These are phyloP conservation scores for Phylloscopus collybita DNA, from an alignment of 2,797 vertebrate genomes.

Conservation along the genomic window DNA sequence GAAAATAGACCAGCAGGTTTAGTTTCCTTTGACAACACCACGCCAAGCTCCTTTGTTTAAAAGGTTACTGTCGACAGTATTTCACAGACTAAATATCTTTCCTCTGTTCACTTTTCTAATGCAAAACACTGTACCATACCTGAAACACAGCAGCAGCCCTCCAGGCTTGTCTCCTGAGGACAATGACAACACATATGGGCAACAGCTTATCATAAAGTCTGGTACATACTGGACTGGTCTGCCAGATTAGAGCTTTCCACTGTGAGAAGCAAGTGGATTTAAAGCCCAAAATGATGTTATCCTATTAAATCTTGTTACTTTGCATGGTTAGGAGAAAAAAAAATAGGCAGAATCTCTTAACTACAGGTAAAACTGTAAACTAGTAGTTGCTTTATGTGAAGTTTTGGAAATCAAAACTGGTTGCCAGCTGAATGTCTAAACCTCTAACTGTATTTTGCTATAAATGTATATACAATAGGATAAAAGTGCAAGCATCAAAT, in stretches of 20 bases:
- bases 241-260: conserved; percentile 36
- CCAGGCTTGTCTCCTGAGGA: not conserved
- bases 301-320: conserved; percentile 50
- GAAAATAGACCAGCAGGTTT: conserved; percentile 27
- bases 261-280: conserved; percentile 40
- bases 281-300: conserved; percentile 46
- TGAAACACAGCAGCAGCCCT: conserved; percentile 23
- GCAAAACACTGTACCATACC: conserved; percentile 15
- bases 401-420: not conserved
- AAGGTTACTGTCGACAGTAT: not conserved
- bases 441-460: not conserved
- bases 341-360: not conserved
- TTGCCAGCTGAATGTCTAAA: not conserved
- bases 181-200: conserved; percentile 48
- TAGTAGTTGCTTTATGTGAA: not conserved
- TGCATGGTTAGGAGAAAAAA: not conserved
- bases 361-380: not conserved
- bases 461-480: not conserved
- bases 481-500: not conserved
- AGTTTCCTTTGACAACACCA: conserved; percentile 13
- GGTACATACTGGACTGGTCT: not conserved
- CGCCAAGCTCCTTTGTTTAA: not conserved
- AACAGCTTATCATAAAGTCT: conserved; percentile 48
- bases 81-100: conserved; percentile 15
- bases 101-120: conserved; percentile 8